These are phyloP conservation scores for Cyclargus thomasi DNA, from an alignment of 1,140 invertebrate species.

Conservation along the genomic window DNA sequence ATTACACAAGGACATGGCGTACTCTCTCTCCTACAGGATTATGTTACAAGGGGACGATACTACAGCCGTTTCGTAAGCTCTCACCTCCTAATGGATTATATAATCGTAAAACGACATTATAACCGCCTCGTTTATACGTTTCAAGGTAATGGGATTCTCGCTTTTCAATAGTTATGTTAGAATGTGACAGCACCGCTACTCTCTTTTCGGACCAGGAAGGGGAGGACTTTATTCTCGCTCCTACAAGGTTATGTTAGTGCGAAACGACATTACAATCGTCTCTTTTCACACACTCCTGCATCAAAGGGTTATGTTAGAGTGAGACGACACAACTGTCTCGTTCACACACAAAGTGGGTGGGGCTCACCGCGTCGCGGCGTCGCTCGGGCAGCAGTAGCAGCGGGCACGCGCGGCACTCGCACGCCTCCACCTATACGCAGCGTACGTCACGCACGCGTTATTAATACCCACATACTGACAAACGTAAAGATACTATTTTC, in stretches of 20 bases:
- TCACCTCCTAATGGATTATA: no score
- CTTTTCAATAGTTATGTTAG: no score
- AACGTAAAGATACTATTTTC: background rate
- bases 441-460: background rate
- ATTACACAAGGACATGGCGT: no score
- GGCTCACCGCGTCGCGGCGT: conserved; percentile 59
- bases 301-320: background rate
- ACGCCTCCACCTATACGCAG: conserved; percentile 58
- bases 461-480: background rate
- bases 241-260: background rate
- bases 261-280: conserved; percentile 10
- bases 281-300: background rate
- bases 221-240: no score
- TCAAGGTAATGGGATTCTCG: no score
- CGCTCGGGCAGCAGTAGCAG: conserved; percentile 56
- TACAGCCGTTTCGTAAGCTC: no score
- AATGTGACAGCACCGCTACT: no score
- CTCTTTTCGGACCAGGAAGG: no score
- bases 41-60: no score
- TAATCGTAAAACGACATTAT: no score
- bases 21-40: no score
- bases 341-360: background rate
- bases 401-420: conserved; percentile 64
- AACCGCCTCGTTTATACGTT: no score
- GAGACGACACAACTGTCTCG: conserved; percentile 8